Evolutionary conservation across 2,113 vertebrate genomes (phyloP).

Genomic region (Atrichornis clamosus): DNA sequence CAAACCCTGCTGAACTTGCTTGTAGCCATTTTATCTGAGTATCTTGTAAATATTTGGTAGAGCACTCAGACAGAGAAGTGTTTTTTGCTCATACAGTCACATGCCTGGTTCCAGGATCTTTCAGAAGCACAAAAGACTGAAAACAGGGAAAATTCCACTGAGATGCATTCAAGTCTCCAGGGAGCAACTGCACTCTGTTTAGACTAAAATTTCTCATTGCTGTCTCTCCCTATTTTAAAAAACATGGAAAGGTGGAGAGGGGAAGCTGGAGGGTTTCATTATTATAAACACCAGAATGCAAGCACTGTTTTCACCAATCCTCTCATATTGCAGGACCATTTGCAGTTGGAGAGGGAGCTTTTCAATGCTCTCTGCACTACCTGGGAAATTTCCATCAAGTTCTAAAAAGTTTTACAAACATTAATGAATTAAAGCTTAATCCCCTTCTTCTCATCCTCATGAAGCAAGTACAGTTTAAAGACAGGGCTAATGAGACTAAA

Average conservation of each 20-base stretch:
- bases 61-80: conserved; percentile 24
- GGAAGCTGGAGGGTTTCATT: not conserved
- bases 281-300: not conserved
- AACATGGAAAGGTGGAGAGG: not conserved
- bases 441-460: not conserved
- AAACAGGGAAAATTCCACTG: conserved; percentile 76
- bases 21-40: conserved; percentile 49
- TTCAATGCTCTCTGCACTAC: not conserved
- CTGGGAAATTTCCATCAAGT: conserved; percentile 18
- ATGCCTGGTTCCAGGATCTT: conserved; percentile 65
- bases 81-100: conserved; percentile 52
- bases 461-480: conserved; percentile 16
- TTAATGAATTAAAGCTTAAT: conserved; percentile 29
- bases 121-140: conserved; percentile 72
- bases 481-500: not conserved
- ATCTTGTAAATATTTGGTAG: conserved; percentile 59
- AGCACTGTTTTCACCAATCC: not conserved
- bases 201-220: conserved; percentile 48
- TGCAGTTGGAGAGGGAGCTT: not conserved
- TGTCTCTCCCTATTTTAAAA: not conserved
- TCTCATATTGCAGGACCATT: not conserved
- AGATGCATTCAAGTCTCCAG: conserved; percentile 70
- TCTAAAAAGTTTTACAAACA: conserved; percentile 26
- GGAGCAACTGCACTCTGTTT: conserved; percentile 65
- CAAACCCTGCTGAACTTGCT: conserved; percentile 31